Conservation (phyloP, 2,113 vertebrate genomes). For the Mobula birostris region DNA sequence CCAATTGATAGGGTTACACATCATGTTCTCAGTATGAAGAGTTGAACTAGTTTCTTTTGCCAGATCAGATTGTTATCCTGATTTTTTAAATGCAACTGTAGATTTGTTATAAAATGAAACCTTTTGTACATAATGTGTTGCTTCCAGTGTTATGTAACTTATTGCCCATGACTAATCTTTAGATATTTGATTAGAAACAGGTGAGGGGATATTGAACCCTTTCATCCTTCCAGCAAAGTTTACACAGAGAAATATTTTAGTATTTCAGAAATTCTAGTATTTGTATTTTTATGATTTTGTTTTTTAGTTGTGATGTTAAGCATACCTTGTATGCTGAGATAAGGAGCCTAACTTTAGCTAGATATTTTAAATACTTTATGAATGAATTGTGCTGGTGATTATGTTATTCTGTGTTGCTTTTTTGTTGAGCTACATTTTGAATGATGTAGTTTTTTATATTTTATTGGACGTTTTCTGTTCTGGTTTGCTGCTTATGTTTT, state of each 20-base stretch:
- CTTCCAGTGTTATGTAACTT: slow-evolving; percentile 25
- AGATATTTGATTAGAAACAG: slow-evolving; percentile 24
- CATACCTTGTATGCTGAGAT: slow-evolving; percentile 9
- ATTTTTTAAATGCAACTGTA: neutral
- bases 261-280: slow-evolving; percentile 34
- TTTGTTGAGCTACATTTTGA: neutral
- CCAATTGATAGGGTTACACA: neutral
- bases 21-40: neutral
- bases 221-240: slow-evolving; percentile 25
- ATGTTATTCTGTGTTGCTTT: slow-evolving; percentile 20
- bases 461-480: neutral
- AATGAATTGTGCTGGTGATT: slow-evolving; percentile 17
- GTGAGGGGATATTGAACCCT: slow-evolving; percentile 1
- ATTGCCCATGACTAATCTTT: slow-evolving; percentile 31
- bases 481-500: slow-evolving; percentile 18
- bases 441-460: slow-evolving; percentile 26
- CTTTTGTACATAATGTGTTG: slow-evolving; percentile 30
- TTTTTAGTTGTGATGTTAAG: slow-evolving; percentile 23
- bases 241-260: slow-evolving; percentile 35
- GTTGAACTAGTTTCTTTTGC: neutral
- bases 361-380: slow-evolving; percentile 16
- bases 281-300: slow-evolving; percentile 33
- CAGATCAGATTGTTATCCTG: neutral
- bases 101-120: slow-evolving; percentile 34
- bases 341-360: slow-evolving; percentile 16